Evolutionary conservation across 2,888 invertebrate species (phyloP).

Genomic region (Stenotaenia linearis): DNA sequence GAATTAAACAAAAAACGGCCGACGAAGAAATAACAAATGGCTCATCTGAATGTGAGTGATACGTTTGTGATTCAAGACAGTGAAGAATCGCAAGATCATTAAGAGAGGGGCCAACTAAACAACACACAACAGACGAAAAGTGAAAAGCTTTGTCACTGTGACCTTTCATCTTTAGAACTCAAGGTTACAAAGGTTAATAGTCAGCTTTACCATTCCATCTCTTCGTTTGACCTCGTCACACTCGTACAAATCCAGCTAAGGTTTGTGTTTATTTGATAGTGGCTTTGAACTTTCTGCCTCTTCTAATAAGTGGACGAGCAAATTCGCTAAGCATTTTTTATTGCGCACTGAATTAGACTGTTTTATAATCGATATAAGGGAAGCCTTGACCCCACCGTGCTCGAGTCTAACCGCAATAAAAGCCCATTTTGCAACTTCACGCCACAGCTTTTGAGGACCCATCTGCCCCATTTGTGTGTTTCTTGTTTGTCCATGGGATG

Average conservation of each 20-base stretch:
- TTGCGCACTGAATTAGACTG: not conserved
- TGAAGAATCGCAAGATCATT: not conserved
- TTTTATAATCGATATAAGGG: conserved; percentile 8
- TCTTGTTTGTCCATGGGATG: conserved; percentile 26
- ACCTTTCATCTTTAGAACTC: not conserved
- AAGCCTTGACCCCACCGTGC: not conserved
- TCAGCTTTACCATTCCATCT: conserved; percentile 17
- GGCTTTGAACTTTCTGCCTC: not conserved
- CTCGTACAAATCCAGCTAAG: not conserved
- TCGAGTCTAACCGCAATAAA: conserved; percentile 4
- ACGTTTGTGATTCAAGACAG: too few relatives aligned
- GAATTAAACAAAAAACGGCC: not conserved
- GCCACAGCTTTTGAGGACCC: conserved; percentile 18
- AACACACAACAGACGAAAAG: not conserved
- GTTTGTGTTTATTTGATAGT: conserved; percentile 20
- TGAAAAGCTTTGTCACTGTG: not conserved
- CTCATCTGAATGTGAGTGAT: too few relatives aligned
- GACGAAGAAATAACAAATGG: too few relatives aligned
- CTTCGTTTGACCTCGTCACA: conserved; percentile 11
- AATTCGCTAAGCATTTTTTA: not conserved
- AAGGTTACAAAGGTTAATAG: not conserved
- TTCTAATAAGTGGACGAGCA: not conserved
- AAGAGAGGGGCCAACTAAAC: not conserved
- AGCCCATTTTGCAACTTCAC: conserved; percentile 26
- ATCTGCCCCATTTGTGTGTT: conserved; percentile 26